Conservation (phyloP, 1,140 invertebrate genomes). For the Dendrolimus kikuchii region DNA sequence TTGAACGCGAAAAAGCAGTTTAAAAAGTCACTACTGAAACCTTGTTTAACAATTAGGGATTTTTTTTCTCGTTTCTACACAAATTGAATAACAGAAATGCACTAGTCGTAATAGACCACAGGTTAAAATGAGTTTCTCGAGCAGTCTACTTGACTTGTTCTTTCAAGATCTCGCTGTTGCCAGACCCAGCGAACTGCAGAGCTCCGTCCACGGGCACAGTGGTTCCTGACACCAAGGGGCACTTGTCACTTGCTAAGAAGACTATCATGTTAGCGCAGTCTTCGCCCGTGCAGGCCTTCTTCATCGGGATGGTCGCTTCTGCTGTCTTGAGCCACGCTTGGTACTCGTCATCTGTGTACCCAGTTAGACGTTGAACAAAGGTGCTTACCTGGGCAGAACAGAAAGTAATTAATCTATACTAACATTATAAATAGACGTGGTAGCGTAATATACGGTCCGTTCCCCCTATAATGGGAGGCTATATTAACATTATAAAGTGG, state of each 20-base stretch:
- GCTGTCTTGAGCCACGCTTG: conserved; percentile 11
- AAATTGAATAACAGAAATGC: too few relatives aligned
- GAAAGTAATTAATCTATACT: too few relatives aligned
- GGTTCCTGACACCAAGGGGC: conserved; percentile 6
- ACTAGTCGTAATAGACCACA: too few relatives aligned
- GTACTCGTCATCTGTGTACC: conserved; percentile 18
- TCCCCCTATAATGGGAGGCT: too few relatives aligned
- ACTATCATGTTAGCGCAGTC: conserved; percentile 85
- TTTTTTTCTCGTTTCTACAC: too few relatives aligned
- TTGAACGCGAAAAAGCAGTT: too few relatives aligned
- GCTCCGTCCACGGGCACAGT: conserved; percentile 6
- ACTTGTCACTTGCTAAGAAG: conserved; percentile 74
- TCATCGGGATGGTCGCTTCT: conserved; percentile 68
- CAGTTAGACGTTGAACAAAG: conserved; percentile 20
- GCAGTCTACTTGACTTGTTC: conserved; percentile 4
- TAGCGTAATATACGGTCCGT: too few relatives aligned
- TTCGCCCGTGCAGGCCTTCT: conserved; percentile 76
- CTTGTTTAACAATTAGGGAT: too few relatives aligned
- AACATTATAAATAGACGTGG: too few relatives aligned
- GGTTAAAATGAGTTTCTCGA: too few relatives aligned
- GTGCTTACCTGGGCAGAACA: conserved; percentile 13
- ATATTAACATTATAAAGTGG: too few relatives aligned
- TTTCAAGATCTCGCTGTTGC: conserved; percentile 8
- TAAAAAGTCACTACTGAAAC: too few relatives aligned
- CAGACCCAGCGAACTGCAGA: conserved; percentile 7